A percentile compares a stretch with the other conserved stretches of the same genome.
Evolutionary conservation across 2,113 vertebrate genomes (phyloP).

Genomic region (Serilophus lunatus): DNA sequence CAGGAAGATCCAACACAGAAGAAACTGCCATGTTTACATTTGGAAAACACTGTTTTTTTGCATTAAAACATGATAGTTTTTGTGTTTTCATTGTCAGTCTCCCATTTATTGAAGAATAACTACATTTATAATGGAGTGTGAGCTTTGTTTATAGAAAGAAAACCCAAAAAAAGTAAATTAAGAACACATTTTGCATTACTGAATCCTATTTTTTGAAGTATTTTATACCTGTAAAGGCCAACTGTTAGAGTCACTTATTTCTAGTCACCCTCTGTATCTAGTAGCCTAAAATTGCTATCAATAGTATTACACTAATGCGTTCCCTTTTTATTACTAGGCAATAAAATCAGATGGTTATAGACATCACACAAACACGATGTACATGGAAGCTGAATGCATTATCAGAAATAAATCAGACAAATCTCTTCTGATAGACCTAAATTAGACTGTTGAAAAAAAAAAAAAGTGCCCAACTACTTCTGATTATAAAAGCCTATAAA

Average conservation of each 20-base stretch:
- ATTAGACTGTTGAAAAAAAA: background rate
- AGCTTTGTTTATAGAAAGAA: background rate
- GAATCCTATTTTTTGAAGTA: background rate
- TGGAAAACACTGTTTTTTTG: background rate
- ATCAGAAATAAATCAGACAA: background rate
- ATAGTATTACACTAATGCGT: background rate
- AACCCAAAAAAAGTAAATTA: background rate
- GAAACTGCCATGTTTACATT: background rate
- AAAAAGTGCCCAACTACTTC: background rate
- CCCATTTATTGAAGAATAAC: background rate
- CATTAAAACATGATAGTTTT: background rate
- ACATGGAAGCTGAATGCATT: background rate
- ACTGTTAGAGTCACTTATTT: background rate
- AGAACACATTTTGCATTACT: background rate
- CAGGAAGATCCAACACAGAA: background rate
- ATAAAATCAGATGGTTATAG: conserved; percentile 2
- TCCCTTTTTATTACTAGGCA: background rate
- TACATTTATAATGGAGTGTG: background rate
- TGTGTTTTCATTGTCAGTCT: background rate
- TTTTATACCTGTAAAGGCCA: conserved; percentile 1
- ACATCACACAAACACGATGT: background rate
- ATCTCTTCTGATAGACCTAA: background rate
- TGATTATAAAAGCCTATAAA: background rate
- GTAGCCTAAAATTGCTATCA: background rate
- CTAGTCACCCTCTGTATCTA: background rate